Evolutionary conservation across 1,140 invertebrate species (phyloP), one percentile per base, ranked within the genome.

Genomic region (Pseudomyrmex flavicornis): DNA sequence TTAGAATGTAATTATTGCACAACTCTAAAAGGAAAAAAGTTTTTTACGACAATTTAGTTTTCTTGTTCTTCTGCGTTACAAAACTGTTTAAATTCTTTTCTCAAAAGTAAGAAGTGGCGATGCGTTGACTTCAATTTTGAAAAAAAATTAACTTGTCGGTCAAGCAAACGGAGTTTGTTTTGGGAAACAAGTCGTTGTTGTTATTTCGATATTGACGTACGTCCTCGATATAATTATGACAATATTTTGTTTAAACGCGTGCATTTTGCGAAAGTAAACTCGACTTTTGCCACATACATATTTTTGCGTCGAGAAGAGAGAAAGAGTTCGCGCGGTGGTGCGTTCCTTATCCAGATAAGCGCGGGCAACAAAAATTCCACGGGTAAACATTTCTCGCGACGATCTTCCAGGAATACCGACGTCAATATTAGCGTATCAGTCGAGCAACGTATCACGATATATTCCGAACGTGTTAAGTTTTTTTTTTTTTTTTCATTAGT

Each of bases 401-500:
- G 54, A 12, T 56, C 17, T 84, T 66, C 76, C 76, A 61, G 20
- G 73, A 79, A 79, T 70, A 46, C 13, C 22, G n/a, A 52, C 58
- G 50, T 50, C 66, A 48, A 80, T 59, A 35, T 70, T 59, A 70
- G 54, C 70, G 44, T 35, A 35, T 79, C 66, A 79, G 76, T 56
- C 35, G 17, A 69, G 75, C 74, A 61, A 72, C 46, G 74, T 35
- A 26, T 26, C 48, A 52, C 48, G 56, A 20, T n/a, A 20, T n/a
- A 54, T 26, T 70, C 5, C 35, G 65, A 79, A 79, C 54, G 66
- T 61, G 66, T 72, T 59, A 17, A 46, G 65, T 79, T 80, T n/a
- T n/a, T n/a, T n/a, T n/a, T n/a, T n/a, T n/a, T n/a, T n/a, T n/a
- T n/a, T n/a, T 72, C 54, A 80, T 80, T 35, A 70, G 76, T 80